phyloP scores from a whole-genome alignment of 2,888 invertebrate species.

The Aporophyla lueneburgensis region DNA sequence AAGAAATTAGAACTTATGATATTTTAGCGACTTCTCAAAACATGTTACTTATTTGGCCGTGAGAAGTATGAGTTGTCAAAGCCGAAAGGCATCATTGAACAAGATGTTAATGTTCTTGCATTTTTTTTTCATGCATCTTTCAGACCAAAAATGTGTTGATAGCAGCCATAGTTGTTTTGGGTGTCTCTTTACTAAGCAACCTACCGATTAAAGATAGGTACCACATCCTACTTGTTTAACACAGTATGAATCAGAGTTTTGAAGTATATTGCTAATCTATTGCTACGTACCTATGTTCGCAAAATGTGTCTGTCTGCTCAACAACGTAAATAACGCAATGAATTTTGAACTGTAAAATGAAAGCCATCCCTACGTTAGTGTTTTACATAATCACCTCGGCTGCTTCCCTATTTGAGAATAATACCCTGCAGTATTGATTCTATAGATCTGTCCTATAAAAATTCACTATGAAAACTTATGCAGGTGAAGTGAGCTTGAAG shows the following conservation, averaged over 20 bases:
- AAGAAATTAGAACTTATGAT: not conserved
- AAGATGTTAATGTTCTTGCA: not conserved
- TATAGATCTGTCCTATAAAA: not conserved
- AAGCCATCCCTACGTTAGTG: no score
- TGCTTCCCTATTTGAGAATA: not conserved
- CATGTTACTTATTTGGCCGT: not conserved
- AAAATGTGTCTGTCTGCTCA: no score
- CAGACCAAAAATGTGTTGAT: not conserved
- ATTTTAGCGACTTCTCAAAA: not conserved
- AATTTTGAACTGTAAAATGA: no score
- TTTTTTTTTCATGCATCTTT: constrained; percentile 16
- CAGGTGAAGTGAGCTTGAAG: not conserved
- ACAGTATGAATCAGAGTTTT: no score
- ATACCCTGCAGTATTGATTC: not conserved
- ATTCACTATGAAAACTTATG: not conserved
- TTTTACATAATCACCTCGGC: no score
- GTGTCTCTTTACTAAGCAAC: not conserved
- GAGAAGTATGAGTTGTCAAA: constrained; percentile 11
- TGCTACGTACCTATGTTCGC: no score
- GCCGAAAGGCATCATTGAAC: constrained; percentile 20
- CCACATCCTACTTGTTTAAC: no score
- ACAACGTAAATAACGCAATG: no score
- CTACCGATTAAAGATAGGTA: not conserved
- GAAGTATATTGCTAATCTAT: no score
- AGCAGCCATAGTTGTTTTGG: not conserved